Percentiles rank a stretch among this genome's conserved stretches.
These are phyloP conservation scores for Nymphalis io DNA, from an alignment of 1,140 invertebrate species.

Conservation along the genomic window DNA sequence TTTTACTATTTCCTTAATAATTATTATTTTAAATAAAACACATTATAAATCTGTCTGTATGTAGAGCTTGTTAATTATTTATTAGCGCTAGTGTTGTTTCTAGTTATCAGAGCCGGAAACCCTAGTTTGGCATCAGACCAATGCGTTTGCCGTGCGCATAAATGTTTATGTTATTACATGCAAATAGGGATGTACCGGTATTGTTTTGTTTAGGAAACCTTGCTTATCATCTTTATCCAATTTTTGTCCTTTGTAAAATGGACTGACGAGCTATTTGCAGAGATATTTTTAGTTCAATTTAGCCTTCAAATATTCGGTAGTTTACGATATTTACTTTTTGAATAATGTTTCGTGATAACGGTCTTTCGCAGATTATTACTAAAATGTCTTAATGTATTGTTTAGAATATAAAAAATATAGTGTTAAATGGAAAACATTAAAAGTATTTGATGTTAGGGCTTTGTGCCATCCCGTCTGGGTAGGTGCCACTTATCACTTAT, in stretches of 20 bases:
- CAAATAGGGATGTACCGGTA: constrained; percentile 32
- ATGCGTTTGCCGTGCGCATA: constrained; percentile 34
- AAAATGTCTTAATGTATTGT: too few relatives aligned
- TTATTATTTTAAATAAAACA: constrained; percentile 3
- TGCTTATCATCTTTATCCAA: neutral
- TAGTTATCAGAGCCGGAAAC: constrained; percentile 43
- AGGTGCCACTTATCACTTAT: too few relatives aligned
- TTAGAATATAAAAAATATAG: too few relatives aligned
- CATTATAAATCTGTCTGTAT: constrained; percentile 15
- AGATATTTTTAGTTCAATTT: too few relatives aligned
- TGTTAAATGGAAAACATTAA: too few relatives aligned
- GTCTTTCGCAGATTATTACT: too few relatives aligned
- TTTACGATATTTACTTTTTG: too few relatives aligned
- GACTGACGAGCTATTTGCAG: too few relatives aligned
- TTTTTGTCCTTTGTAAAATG: neutral
- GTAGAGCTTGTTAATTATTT: constrained; percentile 30
- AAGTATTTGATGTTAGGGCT: too few relatives aligned
- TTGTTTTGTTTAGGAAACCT: neutral
- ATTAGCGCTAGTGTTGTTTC: constrained; percentile 39
- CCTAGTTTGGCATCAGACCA: constrained; percentile 45
- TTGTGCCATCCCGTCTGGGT: too few relatives aligned
- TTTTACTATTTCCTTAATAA: neutral
- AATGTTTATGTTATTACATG: constrained; percentile 45
- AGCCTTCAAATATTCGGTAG: too few relatives aligned
- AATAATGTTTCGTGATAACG: too few relatives aligned